Evolutionary conservation across 2,888 invertebrate species (phyloP), one percentile per base, ranked within the genome.

Genomic region (Leptinotarsa haldemani): DNA sequence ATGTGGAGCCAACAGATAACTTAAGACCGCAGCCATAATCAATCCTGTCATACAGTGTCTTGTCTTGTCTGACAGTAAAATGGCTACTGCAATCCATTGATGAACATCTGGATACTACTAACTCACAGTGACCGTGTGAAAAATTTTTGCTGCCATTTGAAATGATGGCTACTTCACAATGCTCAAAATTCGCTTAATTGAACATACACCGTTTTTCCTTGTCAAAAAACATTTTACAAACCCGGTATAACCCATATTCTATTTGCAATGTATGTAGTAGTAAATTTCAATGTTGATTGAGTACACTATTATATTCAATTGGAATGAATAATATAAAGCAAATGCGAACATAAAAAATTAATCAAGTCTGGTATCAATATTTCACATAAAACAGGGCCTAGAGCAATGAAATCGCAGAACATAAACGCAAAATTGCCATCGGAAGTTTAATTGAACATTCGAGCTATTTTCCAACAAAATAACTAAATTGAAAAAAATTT

Each of bases 321-420:
- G 30, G 9, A 68, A 68, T 68, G 56, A 46, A 68, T 50, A 50
- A 50, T 9, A 66, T 66, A 56, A 56, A 68, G 68, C 46, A 68
- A 46, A 68, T 68, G 56, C 46, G 68, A 16, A 68, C 68, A 56
- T 66, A 30, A 20, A 56, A 56, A 68, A 68, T 68, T 25, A 68
- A 56, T 68, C 47, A 68, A 56, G 40, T 68, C 4, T 22, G 52
- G 16, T 52, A 50, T 66, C 50, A 50, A 16, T 66, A 66, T 66
- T 66, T 48, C 25, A 66, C 48, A 66, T 66, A 66, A 66, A 48
- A 66, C 16, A 66, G 7, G n/a, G 18, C 61, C 61, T 61, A n/a
- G 30, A 30, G 61, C 61, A 61, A 40, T 61, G n/a, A 61, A 61
- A 61, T 61, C 61, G 30, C 56, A 40, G 30, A 61, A 61, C 30